Evolutionary conservation across 2,113 vertebrate species (phyloP), one percentile per base, ranked within the genome.

Genomic region (Leptobrachium ailaonicum): DNA sequence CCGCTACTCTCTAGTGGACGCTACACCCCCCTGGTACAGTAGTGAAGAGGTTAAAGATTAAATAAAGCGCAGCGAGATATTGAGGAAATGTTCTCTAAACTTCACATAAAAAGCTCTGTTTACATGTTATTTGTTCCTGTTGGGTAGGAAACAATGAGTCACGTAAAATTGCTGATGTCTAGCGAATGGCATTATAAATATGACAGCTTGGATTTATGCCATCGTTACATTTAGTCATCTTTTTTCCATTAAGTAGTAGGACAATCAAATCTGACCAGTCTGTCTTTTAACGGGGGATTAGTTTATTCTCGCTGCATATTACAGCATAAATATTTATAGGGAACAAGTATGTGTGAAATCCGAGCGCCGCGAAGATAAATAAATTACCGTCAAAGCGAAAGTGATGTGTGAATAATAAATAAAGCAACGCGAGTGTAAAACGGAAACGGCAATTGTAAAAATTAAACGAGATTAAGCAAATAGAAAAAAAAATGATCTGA

Each of bases 141-240:
- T 32, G 44, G 14, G 60, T 13, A 64, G 69, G 77, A 54, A 66
- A 71, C 68, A 66, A 8, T 70, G 77, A 66, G 78, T 74, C 78
- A 80, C 4, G 7, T 41, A 66, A 63, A 54, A 73, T 73, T 73
- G 67, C 44, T 7, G 20, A 66, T 20, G 71, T 41, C 71, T 73
- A 7, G 7, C 13, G 60, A 73, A 73, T 80, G 63, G 67, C 78
- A 73, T 45, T 71, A 67, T 50, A 67, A 73, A 56, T 50, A 3
- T 58, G 53, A 68, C 47, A 60, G 58, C 60, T 43, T 58, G 77
- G 71, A 54, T 8, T 44, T 6, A 2, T 13, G 62, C 60, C 47
- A 56, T 8, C 40, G 47, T 58, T 66, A 41, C 44, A 66, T 66
- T 66, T 56, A 73, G 41, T 14, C 53, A 47, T 12, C 42, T 69